Percentiles rank a stretch among this genome's conserved stretches.
These are phyloP conservation scores for Rhagophthalmus giganteus DNA, from an alignment of 2,888 invertebrate genomes.

Conservation along the genomic window DNA sequence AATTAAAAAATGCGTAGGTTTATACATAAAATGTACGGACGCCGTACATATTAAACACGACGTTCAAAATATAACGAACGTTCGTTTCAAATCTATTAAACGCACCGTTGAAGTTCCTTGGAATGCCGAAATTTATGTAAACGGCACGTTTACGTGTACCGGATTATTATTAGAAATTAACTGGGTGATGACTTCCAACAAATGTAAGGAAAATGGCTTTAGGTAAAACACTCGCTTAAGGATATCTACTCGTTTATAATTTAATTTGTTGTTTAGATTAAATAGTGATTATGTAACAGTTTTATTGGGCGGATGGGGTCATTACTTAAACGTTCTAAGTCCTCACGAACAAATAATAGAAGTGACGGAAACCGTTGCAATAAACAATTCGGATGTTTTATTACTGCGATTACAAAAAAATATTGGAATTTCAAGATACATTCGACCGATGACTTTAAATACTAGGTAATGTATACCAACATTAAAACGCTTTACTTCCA, in stretches of 20 bases:
- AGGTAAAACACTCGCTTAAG: constrained; percentile 47
- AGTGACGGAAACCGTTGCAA: constrained; percentile 62
- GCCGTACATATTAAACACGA: constrained; percentile 49
- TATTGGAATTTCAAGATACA: constrained; percentile 64
- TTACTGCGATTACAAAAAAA: constrained; percentile 66
- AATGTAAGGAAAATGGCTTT: constrained; percentile 56
- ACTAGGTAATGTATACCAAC: constrained; percentile 42
- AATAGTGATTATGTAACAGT: too few relatives aligned
- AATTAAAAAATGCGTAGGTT: constrained; percentile 54
- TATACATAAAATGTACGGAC: constrained; percentile 61
- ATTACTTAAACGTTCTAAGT: constrained; percentile 61
- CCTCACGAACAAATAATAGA: constrained; percentile 71
- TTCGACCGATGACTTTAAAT: constrained; percentile 65
- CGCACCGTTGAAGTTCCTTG: constrained; percentile 60
- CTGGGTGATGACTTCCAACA: constrained; percentile 64
- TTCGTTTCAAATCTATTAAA: constrained; percentile 16
- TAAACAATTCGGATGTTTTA: constrained; percentile 63
- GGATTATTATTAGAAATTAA: constrained; percentile 68
- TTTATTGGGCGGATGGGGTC: constrained; percentile 69
- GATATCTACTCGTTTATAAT: too few relatives aligned
- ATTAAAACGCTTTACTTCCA: constrained; percentile 7
- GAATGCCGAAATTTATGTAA: constrained; percentile 71
- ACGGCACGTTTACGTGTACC: constrained; percentile 71
- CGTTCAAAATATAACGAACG: constrained; percentile 21
- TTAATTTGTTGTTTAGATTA: too few relatives aligned